Conservation (phyloP, 2,113 vertebrate genomes). For the Prunella fulvescens region DNA sequence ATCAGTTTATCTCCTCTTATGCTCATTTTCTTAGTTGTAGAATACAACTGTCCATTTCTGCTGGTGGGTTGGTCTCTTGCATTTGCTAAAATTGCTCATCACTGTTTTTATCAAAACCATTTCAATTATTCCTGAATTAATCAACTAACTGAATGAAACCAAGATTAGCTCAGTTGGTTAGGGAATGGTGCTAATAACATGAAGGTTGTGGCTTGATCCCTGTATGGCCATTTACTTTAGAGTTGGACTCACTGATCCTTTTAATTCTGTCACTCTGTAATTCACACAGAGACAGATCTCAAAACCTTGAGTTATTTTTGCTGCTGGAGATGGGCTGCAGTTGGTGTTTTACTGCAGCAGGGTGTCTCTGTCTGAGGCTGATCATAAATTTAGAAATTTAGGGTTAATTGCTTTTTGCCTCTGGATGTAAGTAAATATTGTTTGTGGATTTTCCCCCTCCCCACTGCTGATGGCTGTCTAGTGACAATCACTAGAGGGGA, state of each 20-base stretch:
- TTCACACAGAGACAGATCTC: neutral
- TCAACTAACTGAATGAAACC: neutral
- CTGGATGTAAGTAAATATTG: neutral
- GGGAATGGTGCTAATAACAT: neutral
- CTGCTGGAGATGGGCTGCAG: neutral
- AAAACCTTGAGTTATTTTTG: neutral
- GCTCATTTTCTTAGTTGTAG: neutral
- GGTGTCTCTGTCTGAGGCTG: neutral
- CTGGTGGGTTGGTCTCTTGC: neutral
- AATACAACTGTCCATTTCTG: neutral
- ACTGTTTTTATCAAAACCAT: neutral
- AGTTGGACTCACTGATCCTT: neutral
- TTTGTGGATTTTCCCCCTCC: neutral
- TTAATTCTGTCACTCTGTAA: neutral
- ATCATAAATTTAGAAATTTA: neutral
- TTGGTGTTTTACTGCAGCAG: neutral
- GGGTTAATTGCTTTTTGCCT: neutral
- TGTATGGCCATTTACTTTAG: neutral
- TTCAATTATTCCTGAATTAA: neutral
- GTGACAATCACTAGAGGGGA: neutral
- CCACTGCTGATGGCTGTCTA: neutral
- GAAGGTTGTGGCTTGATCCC: neutral
- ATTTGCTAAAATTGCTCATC: neutral
- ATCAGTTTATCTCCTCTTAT: neutral
- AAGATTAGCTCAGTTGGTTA: neutral